Base-by-base conservation (phyloP, 2,888 invertebrate species). In the Stramonita haemastoma region DNA sequence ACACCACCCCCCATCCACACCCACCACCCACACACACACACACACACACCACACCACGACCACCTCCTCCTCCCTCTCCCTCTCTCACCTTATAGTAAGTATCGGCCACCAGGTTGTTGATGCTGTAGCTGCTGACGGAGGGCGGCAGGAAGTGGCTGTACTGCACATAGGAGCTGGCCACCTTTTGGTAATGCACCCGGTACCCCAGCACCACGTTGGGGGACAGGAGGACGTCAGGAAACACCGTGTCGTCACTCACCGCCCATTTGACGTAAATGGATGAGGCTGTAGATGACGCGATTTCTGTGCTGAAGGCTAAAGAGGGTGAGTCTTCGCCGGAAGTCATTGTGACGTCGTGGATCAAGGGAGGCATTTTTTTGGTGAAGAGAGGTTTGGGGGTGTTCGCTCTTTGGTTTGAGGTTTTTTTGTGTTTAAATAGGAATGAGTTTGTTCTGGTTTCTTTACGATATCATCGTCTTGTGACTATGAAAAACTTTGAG, bases 61-160 rank as follows among this genome's bases (percentile, higher is more conserved):
- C 13, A 8, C 13, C 5, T 6, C 13, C 11, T 13, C 4, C 77
- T 32, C 0, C 32, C 29, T 11, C 81, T 6, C 36, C 34, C 81
- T 22, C 34, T 15, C 81, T 90, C 77, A 91, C 91, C 92, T 94
- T 94, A 88, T 95, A 95, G 89, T 94, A 94, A 0, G 95, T 95
- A 89, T 95, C 94, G 0, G 94, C 94, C 1, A 94, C 94, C 11
- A 95, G 92, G 89, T 95, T 94, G 56, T 91, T 84, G 36, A 95
- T 93, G 83, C 92, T 92, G 89, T 94, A 95, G 29, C 91, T 89
- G 34, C 86, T 90, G 1, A 92, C 87, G 29, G 91, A 87, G 1
- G 94, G 88, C 0, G 92, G 88, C 17, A 95, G 89, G 89, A 92
- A 89, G 29, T 93, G 92, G 85, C 94, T 94, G 90, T 94, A 93